Evolutionary conservation across 2,888 invertebrate genomes (phyloP), one percentile per base, ranked within the genome.

Genomic region (Masnerella sp.): DNA sequence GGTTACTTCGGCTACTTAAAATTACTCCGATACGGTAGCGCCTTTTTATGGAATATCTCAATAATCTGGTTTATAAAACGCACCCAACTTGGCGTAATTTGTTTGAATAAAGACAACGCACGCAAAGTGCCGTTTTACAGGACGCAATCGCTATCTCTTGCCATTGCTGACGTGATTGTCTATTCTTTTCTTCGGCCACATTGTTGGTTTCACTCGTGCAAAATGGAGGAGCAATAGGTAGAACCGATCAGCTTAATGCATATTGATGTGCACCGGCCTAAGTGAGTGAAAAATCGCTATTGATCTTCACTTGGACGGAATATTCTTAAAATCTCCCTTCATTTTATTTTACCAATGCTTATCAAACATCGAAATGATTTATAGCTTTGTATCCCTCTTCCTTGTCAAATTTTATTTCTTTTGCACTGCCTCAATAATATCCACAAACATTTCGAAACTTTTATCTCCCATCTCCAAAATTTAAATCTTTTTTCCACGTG

Each of bases 231-330:
- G 74, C 85, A 83, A 83, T 81, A 83, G 84, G 84, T 82, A 83
- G 83, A 83, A 83, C 82, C 85, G 87, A 86, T 85, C 84, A 84
- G 83, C 87, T 87, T 87, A 87, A 87, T 87, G 87, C 86, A 87
- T 87, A 87, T 87, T 87, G 87, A 87, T 87, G 87, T 81, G 83
- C 83, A 78, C 83, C 79, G 76, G 81, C 79, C 83, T 87, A 87
- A 87, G 86, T 87, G 86, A 87, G 87, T 87, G 87, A 87, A 87
- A 86, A 87, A 87, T 87, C 86, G 85, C 86, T 85, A 87, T 86
- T 86, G 87, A 86, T 87, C 84, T 83, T 36, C 59, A 36, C 59
- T 36, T 25, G 45, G 36, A 36, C 59, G 18, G 59, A 45, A 38
- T 59, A 59, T 59, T 47, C 22, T 36, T 59, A 36, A 59, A 59